Base-by-base conservation (phyloP, 2,888 invertebrate genomes). In the Macrophya alboannulata region DNA sequence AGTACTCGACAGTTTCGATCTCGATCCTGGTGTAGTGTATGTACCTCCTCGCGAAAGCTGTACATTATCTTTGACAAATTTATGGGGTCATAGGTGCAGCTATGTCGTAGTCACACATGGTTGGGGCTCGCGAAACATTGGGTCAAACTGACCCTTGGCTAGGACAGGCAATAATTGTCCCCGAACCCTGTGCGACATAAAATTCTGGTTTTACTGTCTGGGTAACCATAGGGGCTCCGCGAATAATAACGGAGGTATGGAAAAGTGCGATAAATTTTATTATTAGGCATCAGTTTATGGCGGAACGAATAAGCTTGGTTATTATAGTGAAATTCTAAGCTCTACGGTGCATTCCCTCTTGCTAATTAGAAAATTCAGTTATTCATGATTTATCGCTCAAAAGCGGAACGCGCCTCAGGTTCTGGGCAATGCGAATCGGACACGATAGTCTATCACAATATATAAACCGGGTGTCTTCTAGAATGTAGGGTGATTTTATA, bases 1-100 rank as follows among this genome's bases (percentile, higher is more conserved):
- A 77, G 51, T 77, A 51, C 77, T 77, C 77, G 51, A 77, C 51
- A 77, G 51, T 51, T 31, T 12, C 31, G 51, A 51, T 51, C 51
- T 77, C n/a, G 51, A 77, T 43, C 37, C 31, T 1, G 51, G 77
- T 77, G 17, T 4, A 17, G 17, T 15, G 43, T 17, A 55, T 15
- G 43, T 17, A 55, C 31, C 74, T 21, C 68, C 31, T 68, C 17
- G 37, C 5, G 68, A 68, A 68, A 17, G 68, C 25, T 68, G 17
- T 25, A 55, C n/a, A 37, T 5, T 68, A 12, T 68, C 37, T 25
- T 68, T 68, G 68, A 37, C 37, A 37, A 68, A 68, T 68, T 68
- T 68, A 68, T 68, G 37, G 68, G 68, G 31, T 68, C 17, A 37
- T 17, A 37, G 37, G 68, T 68, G 68, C 17, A 37, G 15, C 15